Percentiles rank a stretch among this genome's conserved stretches.
These are phyloP conservation scores for Phainopepla nitens DNA, from an alignment of 2,113 vertebrate species.

Conservation along the genomic window DNA sequence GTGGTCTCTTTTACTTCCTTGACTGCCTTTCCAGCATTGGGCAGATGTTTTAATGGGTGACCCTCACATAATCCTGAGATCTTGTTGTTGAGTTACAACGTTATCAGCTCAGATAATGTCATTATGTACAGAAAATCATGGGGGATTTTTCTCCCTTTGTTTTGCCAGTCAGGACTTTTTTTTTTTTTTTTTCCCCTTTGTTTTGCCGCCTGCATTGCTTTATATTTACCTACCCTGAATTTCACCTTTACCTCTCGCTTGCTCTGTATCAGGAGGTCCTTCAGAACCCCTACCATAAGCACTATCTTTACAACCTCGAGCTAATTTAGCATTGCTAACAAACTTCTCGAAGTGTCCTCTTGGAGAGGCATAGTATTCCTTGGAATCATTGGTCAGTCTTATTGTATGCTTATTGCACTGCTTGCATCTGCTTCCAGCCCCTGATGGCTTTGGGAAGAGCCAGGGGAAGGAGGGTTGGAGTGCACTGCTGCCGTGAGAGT, in stretches of 20 bases:
- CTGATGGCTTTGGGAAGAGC: neutral
- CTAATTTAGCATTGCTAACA: neutral
- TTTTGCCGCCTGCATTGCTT: neutral
- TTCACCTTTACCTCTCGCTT: neutral
- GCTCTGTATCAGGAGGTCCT: neutral
- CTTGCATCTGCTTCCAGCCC: neutral
- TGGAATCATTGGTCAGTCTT: neutral
- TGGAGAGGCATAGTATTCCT: neutral
- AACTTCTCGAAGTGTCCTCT: neutral
- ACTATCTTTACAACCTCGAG: neutral
- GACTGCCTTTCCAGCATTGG: neutral
- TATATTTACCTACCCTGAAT: neutral
- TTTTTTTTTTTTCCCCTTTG: neutral
- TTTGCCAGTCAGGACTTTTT: neutral
- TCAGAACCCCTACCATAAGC: neutral
- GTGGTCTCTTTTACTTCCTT: neutral
- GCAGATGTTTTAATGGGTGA: neutral
- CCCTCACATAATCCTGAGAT: neutral
- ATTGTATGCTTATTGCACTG: rapidly evolving
- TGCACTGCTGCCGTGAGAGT: rapidly evolving
- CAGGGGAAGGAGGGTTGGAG: neutral
- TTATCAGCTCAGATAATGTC: neutral
- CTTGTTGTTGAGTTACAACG: neutral
- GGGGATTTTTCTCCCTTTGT: neutral
- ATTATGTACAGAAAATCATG: neutral